Percentiles rank a stretch among this genome's conserved stretches.
Evolutionary conservation across 2,888 invertebrate genomes (phyloP).

Genomic region (Cosmorhoe ocellata): DNA sequence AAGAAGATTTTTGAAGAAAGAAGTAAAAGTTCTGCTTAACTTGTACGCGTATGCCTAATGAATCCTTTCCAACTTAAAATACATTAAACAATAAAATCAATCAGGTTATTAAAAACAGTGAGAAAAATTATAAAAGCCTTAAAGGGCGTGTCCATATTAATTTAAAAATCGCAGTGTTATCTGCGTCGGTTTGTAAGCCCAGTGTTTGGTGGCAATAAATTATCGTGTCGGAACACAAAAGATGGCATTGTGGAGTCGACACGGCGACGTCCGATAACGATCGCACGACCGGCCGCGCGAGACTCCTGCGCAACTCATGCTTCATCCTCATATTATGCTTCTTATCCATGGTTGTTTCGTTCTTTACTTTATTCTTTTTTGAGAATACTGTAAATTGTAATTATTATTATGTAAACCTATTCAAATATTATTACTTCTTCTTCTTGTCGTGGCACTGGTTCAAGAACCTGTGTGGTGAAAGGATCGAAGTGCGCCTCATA

Average conservation of each 20-base stretch:
- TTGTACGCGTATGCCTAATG: too few species aligned
- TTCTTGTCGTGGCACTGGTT: too few species aligned
- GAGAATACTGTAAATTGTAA: too few species aligned
- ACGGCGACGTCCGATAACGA: slow-evolving; percentile 75
- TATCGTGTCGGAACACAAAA: slow-evolving; percentile 76
- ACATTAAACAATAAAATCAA: neutral
- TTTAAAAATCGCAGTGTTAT: slow-evolving; percentile 60
- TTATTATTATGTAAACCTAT: too few species aligned
- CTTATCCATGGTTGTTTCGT: slow-evolving; percentile 23
- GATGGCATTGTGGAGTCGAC: slow-evolving; percentile 75
- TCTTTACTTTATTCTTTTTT: slow-evolving; percentile 12
- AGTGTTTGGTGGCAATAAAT: slow-evolving; percentile 75
- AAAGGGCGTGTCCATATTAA: slow-evolving; percentile 53
- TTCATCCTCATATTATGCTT: slow-evolving; percentile 24
- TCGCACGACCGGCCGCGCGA: slow-evolving; percentile 48
- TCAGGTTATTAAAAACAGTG: slow-evolving; percentile 10
- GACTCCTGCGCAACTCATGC: slow-evolving; percentile 37
- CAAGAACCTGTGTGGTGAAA: too few species aligned
- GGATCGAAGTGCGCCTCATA: too few species aligned
- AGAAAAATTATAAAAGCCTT: slow-evolving; percentile 33
- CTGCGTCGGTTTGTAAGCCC: slow-evolving; percentile 63
- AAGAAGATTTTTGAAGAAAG: too few species aligned
- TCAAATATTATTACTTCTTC: too few species aligned
- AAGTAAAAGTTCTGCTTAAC: too few species aligned
- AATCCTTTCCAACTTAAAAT: neutral